Evolutionary conservation across 2,888 invertebrate genomes (phyloP).

Genomic region (Brachyptera risi): DNA sequence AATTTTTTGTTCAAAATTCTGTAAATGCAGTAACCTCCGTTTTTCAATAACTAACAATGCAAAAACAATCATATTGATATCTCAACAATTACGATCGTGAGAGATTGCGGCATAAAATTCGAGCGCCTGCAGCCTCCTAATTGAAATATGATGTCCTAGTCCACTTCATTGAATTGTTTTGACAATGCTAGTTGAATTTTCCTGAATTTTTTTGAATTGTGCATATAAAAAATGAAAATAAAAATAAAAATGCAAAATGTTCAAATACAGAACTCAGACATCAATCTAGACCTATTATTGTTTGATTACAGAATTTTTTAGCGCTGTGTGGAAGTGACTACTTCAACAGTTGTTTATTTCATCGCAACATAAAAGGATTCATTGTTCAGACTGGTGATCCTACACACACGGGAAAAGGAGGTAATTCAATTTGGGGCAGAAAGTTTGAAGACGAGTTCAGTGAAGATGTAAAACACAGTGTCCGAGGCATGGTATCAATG

Average conservation of each 20-base stretch:
- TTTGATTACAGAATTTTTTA: slow-evolving; percentile 72
- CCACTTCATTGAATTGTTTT: too few relatives aligned
- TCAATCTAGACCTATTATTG: slow-evolving; percentile 1
- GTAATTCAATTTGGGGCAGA: slow-evolving; percentile 91
- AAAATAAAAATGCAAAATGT: too few relatives aligned
- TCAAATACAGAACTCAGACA: background rate
- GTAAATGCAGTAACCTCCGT: too few relatives aligned
- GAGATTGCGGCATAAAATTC: too few relatives aligned
- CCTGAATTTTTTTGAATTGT: background rate
- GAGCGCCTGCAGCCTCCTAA: too few relatives aligned
- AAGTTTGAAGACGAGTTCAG: slow-evolving; percentile 98
- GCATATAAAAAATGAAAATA: too few relatives aligned
- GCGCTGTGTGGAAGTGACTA: slow-evolving; percentile 95
- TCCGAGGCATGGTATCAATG: slow-evolving; percentile 90
- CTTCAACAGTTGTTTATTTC: slow-evolving; percentile 72
- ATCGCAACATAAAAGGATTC: slow-evolving; percentile 74
- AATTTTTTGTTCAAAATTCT: too few relatives aligned
- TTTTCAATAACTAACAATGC: too few relatives aligned
- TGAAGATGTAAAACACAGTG: slow-evolving; percentile 88
- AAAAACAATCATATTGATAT: too few relatives aligned
- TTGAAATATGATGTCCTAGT: too few relatives aligned
- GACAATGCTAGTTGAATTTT: background rate
- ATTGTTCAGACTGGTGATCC: slow-evolving; percentile 80
- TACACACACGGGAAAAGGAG: slow-evolving; percentile 94
- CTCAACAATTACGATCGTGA: too few relatives aligned